Evolutionary conservation across 2,113 vertebrate species (phyloP).

Genomic region (Antidorcas marsupialis): DNA sequence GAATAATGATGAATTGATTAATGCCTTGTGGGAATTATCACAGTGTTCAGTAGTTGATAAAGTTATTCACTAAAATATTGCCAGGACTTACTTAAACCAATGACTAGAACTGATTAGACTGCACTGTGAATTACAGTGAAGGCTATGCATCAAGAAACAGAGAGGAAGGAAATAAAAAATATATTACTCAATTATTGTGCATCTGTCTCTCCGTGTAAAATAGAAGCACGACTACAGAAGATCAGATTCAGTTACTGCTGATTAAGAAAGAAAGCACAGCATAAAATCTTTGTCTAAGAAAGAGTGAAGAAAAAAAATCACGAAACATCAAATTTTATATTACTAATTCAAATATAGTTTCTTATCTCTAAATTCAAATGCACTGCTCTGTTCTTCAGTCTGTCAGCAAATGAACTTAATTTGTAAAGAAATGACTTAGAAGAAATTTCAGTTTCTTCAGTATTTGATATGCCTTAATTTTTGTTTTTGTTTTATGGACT

Average conservation of each 20-base stretch:
- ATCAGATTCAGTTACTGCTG: neutral
- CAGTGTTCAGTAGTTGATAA: neutral
- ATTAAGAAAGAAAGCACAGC: neutral
- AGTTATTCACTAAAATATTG: neutral
- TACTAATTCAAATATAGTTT: neutral
- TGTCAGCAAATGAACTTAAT: neutral
- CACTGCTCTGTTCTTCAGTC: neutral
- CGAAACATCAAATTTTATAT: neutral
- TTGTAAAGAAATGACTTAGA: neutral
- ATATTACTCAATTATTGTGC: neutral
- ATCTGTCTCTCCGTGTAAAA: neutral
- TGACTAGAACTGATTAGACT: neutral
- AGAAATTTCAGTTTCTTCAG: neutral
- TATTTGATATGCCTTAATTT: neutral
- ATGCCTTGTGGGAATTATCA: neutral
- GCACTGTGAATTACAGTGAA: neutral
- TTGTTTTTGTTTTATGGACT: neutral
- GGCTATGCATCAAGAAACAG: neutral
- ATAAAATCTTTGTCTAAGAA: neutral
- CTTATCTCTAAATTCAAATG: neutral
- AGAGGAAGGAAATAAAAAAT: neutral
- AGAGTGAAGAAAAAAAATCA: neutral
- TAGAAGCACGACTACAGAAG: neutral
- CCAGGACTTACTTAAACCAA: constrained; percentile 1
- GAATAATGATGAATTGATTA: constrained; percentile 7